These are phyloP conservation scores for Microctonus hyperodae DNA, from an alignment of 2,888 invertebrate genomes.

Conservation along the genomic window DNA sequence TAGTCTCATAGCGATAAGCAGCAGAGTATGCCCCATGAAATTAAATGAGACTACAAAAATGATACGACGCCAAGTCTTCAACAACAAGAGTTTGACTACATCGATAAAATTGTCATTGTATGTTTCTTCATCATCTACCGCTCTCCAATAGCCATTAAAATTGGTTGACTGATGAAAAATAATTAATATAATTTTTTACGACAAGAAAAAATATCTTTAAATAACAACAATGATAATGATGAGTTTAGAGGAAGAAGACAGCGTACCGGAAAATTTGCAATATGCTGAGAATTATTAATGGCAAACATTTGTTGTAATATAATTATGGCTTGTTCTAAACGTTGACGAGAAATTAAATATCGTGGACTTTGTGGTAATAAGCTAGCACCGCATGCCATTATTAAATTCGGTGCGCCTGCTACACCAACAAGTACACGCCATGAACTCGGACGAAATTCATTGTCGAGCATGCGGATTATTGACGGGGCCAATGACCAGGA, in stretches of 20 bases:
- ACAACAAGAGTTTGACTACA: conserved; percentile 27
- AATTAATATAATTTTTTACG: neutral
- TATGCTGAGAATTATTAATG: conserved; percentile 63
- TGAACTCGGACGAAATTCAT: conserved; percentile 56
- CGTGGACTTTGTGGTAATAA: conserved; percentile 63
- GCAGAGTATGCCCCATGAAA: conserved; percentile 37
- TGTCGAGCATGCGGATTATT: conserved; percentile 44
- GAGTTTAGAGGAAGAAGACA: neutral
- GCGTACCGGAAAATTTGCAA: conserved; percentile 59
- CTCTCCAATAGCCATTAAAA: conserved; percentile 28
- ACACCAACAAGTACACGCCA: conserved; percentile 62
- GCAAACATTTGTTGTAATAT: conserved; percentile 64
- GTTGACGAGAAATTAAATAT: conserved; percentile 58
- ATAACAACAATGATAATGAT: conserved; percentile 6
- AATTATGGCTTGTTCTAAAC: conserved; percentile 55
- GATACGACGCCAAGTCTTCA: conserved; percentile 34
- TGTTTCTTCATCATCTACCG: conserved; percentile 30
- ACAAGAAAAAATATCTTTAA: neutral
- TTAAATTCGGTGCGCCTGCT: conserved; percentile 58
- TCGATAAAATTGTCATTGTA: conserved; percentile 14
- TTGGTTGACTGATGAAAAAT: conserved; percentile 32
- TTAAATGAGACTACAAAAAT: conserved; percentile 33
- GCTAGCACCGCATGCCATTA: conserved; percentile 60
- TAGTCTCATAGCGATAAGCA: conserved; percentile 37
- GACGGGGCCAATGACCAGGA: conserved; percentile 51